Evolutionary conservation across 2,113 vertebrate species (phyloP).

Genomic region (Oreocharis arfaki): DNA sequence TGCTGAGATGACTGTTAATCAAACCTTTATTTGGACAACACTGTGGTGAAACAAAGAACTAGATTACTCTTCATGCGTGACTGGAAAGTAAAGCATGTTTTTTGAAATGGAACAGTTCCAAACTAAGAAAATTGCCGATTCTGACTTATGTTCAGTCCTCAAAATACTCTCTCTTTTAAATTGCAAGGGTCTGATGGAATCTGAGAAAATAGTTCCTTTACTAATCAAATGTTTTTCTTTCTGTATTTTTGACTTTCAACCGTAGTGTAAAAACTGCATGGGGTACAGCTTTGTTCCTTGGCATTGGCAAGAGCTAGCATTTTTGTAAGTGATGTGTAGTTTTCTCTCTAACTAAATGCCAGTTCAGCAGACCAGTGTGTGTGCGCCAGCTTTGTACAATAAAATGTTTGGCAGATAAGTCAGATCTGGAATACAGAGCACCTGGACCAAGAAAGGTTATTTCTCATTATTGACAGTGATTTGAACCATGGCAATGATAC

Average conservation of each 20-base stretch:
- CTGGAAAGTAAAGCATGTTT: constrained; percentile 24
- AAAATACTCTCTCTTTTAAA: constrained; percentile 12
- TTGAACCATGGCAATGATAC: not conserved
- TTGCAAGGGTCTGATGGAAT: constrained; percentile 24
- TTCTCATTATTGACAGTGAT: not conserved
- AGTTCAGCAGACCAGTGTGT: not conserved
- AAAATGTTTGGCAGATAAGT: constrained; percentile 2
- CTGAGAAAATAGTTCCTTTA: constrained; percentile 52
- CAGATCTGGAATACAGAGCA: not conserved
- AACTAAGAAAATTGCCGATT: constrained; percentile 35
- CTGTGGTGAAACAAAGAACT: constrained; percentile 14
- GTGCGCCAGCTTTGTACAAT: not conserved
- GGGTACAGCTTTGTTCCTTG: constrained; percentile 47
- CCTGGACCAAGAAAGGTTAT: not conserved
- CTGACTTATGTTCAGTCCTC: constrained; percentile 21
- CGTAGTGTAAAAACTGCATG: not conserved
- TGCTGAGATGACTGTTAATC: constrained; percentile 51
- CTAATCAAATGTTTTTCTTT: constrained; percentile 58
- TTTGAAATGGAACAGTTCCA: constrained; percentile 30
- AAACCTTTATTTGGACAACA: constrained; percentile 19
- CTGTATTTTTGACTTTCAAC: constrained; percentile 38
- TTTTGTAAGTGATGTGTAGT: constrained; percentile 37
- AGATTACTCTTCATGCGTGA: not conserved
- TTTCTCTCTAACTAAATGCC: constrained; percentile 20
- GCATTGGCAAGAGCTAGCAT: constrained; percentile 26